Conservation (phyloP, 2,888 invertebrate genomes). For the Odontomyia ornata region DNA sequence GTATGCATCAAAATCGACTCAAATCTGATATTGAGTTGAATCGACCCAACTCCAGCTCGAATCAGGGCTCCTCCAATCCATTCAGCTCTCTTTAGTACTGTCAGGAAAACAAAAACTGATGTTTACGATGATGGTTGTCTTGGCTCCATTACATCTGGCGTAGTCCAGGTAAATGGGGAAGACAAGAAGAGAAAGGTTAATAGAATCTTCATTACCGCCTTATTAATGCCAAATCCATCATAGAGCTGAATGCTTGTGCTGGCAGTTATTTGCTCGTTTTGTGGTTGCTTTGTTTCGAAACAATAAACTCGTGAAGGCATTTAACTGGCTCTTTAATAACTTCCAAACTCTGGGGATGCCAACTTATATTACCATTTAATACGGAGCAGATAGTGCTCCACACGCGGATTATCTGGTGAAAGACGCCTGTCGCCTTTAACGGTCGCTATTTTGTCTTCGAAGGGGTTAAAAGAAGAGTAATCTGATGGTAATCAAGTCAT, state of each 20-base stretch:
- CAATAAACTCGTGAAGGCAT: slow-evolving; percentile 2
- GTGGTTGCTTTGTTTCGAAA: slow-evolving; percentile 4
- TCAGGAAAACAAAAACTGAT: too few relatives aligned
- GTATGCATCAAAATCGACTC: background rate
- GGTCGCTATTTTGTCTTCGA: background rate
- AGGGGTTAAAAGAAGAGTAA: background rate
- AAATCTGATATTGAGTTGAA: background rate
- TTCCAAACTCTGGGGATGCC: background rate
- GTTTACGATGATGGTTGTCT: too few relatives aligned
- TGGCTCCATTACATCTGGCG: too few relatives aligned
- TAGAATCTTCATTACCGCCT: slow-evolving; percentile 33
- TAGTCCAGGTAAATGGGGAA: background rate
- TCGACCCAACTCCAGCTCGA: background rate
- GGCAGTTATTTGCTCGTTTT: slow-evolving; percentile 30
- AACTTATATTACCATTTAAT: background rate
- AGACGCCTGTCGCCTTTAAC: background rate
- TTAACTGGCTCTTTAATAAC: background rate
- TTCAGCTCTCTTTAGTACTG: too few relatives aligned
- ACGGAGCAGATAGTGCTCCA: background rate
- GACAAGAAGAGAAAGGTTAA: slow-evolving; percentile 27
- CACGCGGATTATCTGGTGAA: background rate
- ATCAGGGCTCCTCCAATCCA: too few relatives aligned
- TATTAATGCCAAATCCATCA: slow-evolving; percentile 38
- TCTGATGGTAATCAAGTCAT: background rate
- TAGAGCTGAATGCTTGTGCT: background rate